These are phyloP conservation scores for Epistrophella euchroma DNA, from an alignment of 2,888 invertebrate species.

Conservation along the genomic window DNA sequence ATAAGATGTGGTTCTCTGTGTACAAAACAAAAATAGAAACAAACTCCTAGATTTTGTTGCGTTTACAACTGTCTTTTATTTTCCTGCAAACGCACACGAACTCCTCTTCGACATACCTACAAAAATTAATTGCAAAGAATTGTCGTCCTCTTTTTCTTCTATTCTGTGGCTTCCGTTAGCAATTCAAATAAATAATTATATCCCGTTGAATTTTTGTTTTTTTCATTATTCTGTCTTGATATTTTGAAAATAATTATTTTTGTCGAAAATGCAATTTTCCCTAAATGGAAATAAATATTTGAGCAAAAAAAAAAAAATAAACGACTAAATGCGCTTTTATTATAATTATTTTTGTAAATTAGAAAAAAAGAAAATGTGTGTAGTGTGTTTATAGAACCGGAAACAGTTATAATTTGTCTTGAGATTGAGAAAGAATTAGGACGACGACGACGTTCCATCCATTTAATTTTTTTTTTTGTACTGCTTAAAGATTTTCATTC, in stretches of 20 bases:
- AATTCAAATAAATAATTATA: slow-evolving; percentile 64
- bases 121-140: slow-evolving; percentile 55
- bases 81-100: slow-evolving; percentile 37
- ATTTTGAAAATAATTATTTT: slow-evolving; percentile 64
- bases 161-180: slow-evolving; percentile 59
- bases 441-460: slow-evolving; percentile 33
- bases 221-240: slow-evolving; percentile 33
- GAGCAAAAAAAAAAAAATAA: background rate
- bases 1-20: background rate
- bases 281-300: slow-evolving; percentile 16
- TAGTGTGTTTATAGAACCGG: slow-evolving; percentile 12
- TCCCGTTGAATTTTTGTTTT: slow-evolving; percentile 24
- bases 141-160: slow-evolving; percentile 30
- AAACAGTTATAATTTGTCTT: slow-evolving; percentile 41
- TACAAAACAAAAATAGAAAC: background rate
- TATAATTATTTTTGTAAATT: slow-evolving; percentile 44
- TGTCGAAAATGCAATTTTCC: slow-evolving; percentile 62
- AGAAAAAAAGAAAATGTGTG: background rate
- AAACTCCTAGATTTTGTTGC: slow-evolving; percentile 34
- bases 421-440: slow-evolving; percentile 56
- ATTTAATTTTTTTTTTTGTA: background rate
- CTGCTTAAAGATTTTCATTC: slow-evolving; percentile 1
- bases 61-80: slow-evolving; percentile 39
- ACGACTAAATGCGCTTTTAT: slow-evolving; percentile 40
- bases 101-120: slow-evolving; percentile 3